Conservation (phyloP, 2,888 invertebrate species). For the Tubulanus polymorphus region DNA sequence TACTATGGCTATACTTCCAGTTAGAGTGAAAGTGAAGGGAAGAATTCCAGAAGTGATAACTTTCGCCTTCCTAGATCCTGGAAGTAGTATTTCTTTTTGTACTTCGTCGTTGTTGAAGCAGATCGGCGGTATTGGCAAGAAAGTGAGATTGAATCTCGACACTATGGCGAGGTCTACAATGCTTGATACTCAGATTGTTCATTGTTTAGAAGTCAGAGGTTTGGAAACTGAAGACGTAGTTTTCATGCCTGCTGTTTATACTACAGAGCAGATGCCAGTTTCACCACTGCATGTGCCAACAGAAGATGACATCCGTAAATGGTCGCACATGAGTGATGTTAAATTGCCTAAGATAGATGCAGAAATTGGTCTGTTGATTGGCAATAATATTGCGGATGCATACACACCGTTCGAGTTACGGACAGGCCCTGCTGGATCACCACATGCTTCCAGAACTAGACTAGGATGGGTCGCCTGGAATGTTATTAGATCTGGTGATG, state of each 20-base stretch:
- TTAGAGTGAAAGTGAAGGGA: slow-evolving; percentile 4
- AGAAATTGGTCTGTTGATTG: slow-evolving; percentile 12
- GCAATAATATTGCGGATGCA: slow-evolving; percentile 13
- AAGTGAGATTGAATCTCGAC: slow-evolving; percentile 3
- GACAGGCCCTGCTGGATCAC: slow-evolving; percentile 10
- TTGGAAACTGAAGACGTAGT: slow-evolving; percentile 4
- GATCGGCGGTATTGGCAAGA: background rate
- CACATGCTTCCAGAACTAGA: slow-evolving; percentile 11
- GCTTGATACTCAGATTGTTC: background rate
- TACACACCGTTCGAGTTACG: slow-evolving; percentile 11
- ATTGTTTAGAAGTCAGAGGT: slow-evolving; percentile 1
- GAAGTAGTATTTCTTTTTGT: slow-evolving; percentile 11
- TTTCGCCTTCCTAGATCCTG: slow-evolving; percentile 10
- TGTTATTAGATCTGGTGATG: background rate
- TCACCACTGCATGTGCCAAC: slow-evolving; percentile 11
- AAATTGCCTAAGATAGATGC: slow-evolving; percentile 8
- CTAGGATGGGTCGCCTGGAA: slow-evolving; percentile 15
- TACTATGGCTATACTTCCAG: slow-evolving; percentile 11
- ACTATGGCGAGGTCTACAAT: background rate
- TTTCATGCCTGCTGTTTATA: slow-evolving; percentile 12
- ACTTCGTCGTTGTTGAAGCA: slow-evolving; percentile 2
- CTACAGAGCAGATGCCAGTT: slow-evolving; percentile 17
- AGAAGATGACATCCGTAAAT: slow-evolving; percentile 12
- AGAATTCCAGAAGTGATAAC: background rate
- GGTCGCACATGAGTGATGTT: slow-evolving; percentile 14